Conservation (phyloP, 2,888 invertebrate genomes). For the Chirona hameri region DNA sequence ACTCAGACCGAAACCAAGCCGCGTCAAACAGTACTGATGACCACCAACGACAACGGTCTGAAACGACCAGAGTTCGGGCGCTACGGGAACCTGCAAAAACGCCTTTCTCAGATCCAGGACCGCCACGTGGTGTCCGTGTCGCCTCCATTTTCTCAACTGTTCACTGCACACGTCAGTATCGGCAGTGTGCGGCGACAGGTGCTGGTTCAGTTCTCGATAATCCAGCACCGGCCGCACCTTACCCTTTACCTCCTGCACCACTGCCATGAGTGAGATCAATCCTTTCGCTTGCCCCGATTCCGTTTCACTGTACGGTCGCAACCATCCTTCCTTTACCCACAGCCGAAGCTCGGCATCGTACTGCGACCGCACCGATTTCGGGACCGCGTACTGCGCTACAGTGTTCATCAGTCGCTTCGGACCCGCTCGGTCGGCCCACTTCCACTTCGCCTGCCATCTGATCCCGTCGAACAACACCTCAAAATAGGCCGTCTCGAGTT, state of each 20-base stretch:
- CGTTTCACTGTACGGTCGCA: not conserved
- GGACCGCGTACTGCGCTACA: not conserved
- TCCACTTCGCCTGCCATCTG: not conserved
- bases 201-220: conserved; percentile 31
- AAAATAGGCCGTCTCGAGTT: no score
- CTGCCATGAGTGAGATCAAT: not conserved
- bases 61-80: no score
- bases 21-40: no score
- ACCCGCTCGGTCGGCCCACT: not conserved
- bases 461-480: no score
- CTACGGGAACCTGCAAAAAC: no score
- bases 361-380: not conserved
- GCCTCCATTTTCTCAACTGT: not conserved
- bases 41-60: no score
- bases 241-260: not conserved
- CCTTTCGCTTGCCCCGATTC: not conserved
- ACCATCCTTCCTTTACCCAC: not conserved
- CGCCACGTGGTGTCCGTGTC: no score
- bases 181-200: conserved; percentile 25
- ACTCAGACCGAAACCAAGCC: no score
- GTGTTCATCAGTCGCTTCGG: not conserved
- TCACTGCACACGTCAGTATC: conserved; percentile 25
- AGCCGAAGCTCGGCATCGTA: not conserved
- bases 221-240: conserved; percentile 33
- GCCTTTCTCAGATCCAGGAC: no score